These are phyloP conservation scores for Stenchaetothrips biformis DNA, from an alignment of 2,888 invertebrate species.

Conservation along the genomic window DNA sequence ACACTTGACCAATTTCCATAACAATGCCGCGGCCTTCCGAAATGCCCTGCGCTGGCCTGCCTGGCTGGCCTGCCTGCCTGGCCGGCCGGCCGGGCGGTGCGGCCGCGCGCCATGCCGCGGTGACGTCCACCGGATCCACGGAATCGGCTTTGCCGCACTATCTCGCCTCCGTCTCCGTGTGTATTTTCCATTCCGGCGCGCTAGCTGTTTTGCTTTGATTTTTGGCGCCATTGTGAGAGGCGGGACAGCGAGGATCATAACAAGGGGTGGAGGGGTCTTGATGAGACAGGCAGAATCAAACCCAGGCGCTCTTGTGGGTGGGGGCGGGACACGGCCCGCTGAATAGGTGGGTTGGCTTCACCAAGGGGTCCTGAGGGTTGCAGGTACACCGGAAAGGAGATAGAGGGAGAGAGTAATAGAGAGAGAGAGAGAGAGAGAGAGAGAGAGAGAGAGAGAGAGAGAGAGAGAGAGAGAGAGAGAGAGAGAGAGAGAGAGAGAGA, in stretches of 20 bases:
- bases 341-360: too few species aligned
- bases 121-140: background rate
- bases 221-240: background rate
- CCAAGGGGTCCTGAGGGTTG: too few species aligned
- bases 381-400: background rate
- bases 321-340: background rate
- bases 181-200: constrained; percentile 4
- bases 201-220: background rate
- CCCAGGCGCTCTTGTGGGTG: background rate
- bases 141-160: constrained; percentile 5
- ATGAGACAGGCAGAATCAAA: background rate
- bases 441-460: too few species aligned
- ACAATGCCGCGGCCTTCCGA: background rate
- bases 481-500: background rate
- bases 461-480: background rate
- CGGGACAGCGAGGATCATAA: background rate
- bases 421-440: too few species aligned
- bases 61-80: too few species aligned
- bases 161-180: background rate
- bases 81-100: too few species aligned
- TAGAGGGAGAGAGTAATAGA: background rate
- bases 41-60: too few species aligned
- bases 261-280: background rate
- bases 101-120: too few species aligned
- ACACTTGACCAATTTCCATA: constrained; percentile 21